Evolutionary conservation across 2,113 vertebrate species (phyloP), one percentile per base, ranked within the genome.

Genomic region (Hoplias malabaricus): DNA sequence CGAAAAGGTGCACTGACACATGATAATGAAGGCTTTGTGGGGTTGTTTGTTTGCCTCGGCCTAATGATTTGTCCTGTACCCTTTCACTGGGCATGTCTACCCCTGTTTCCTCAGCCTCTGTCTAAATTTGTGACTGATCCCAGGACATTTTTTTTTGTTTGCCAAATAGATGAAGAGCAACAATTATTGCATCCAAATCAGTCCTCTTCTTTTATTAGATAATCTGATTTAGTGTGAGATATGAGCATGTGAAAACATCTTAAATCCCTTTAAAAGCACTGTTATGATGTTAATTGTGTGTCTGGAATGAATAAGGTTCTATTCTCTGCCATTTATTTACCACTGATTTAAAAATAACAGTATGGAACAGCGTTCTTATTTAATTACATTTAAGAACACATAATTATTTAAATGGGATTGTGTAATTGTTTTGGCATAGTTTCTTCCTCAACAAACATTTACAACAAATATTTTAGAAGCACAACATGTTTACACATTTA

Each of bases 41-140:
- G 50, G 69, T n/a, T 71, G 81, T 85, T 88, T 87, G 85, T 90
- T 88, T 85, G 67, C 46, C 81, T 74, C 69, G 42, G 31, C 53
- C 7, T 87, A 89, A 90, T 85, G 83, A 75, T 62, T 82, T 48
- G 71, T 86, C 86, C 83, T 86, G 77, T 67, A 76, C 70, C 23
- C 59, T 77, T 84, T 88, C 87, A 84, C 80, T 87, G 87, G 80
- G 86, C 80, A 85, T 3, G 56, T 83, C 67, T 70, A 80, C 69
- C 63, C 34, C 25, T 2, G 42, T 42, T 54, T 33, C 33, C 23
- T 50, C 43, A 13, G 33, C 38, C 69, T 67, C 33, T 13, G 59
- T 54, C 23, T 29, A 70, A 5, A 70, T 46, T 57, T 53, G 29
- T 72, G 70, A 13, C 38, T 75, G 33, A 73, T 73, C 25, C 72